Percentiles rank a stretch among this genome's conserved stretches.
These are phyloP conservation scores for Sinelater perroti DNA, from an alignment of 2,888 invertebrate species.

Conservation along the genomic window DNA sequence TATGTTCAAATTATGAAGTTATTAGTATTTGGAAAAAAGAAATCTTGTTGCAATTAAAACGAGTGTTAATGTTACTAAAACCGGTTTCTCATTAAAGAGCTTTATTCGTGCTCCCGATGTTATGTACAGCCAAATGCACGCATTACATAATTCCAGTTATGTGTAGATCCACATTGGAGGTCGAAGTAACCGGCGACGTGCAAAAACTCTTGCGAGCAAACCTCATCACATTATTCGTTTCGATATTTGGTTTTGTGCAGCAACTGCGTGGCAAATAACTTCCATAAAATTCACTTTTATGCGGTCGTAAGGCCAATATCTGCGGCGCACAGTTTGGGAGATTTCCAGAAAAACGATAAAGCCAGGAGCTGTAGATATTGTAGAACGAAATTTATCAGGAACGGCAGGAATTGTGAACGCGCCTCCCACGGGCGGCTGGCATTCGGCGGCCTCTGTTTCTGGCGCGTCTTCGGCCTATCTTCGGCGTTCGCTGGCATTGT, in stretches of 20 bases:
- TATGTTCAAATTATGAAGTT: no score
- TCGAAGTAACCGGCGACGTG: slow-evolving; percentile 2
- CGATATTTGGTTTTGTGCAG: slow-evolving; percentile 7
- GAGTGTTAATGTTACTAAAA: no score
- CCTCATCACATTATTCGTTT: slow-evolving; percentile 11
- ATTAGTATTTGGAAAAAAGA: no score
- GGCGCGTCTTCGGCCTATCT: slow-evolving; percentile 14
- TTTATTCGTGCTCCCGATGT: no score
- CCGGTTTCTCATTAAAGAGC: no score
- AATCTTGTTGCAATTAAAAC: no score
- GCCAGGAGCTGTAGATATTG: neutral
- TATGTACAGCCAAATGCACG: no score
- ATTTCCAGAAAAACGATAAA: slow-evolving; percentile 14
- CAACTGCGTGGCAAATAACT: slow-evolving; percentile 17
- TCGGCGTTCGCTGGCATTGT: slow-evolving; percentile 12
- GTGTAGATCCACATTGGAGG: neutral
- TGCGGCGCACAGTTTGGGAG: slow-evolving; percentile 13
- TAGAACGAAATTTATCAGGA: slow-evolving; percentile 4
- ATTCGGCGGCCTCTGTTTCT: slow-evolving; percentile 14
- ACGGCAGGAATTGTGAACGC: slow-evolving; percentile 10
- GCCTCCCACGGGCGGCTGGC: neutral
- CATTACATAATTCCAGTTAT: no score
- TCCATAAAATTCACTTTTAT: slow-evolving; percentile 32
- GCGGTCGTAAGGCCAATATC: slow-evolving; percentile 23
- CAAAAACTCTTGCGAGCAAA: neutral